Percentiles rank a stretch among this genome's conserved stretches.
These are phyloP conservation scores for Drosophila parthenogenetica DNA, from an alignment of 2,888 invertebrate species.

Conservation along the genomic window DNA sequence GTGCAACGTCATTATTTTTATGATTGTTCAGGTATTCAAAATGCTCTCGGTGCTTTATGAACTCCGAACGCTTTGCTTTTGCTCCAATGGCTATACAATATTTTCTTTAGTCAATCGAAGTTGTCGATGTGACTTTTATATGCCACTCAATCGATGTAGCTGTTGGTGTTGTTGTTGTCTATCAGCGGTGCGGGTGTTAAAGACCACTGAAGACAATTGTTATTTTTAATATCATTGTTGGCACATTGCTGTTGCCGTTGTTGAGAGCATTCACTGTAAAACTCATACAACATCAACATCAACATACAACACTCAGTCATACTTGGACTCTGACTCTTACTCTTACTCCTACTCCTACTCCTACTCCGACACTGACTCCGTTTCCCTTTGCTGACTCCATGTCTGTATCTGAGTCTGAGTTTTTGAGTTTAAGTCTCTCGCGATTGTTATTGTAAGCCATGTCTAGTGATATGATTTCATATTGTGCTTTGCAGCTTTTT, in stretches of 20 bases:
- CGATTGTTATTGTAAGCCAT: slow-evolving; percentile 79
- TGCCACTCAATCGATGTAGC: slow-evolving; percentile 69
- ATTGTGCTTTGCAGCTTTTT: slow-evolving; percentile 68
- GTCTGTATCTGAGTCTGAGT: slow-evolving; percentile 20
- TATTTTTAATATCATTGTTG: slow-evolving; percentile 79
- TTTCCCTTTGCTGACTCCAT: not conserved
- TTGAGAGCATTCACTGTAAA: slow-evolving; percentile 67
- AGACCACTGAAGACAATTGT: slow-evolving; percentile 81
- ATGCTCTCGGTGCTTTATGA: slow-evolving; percentile 72
- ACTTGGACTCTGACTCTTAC: slow-evolving; percentile 61
- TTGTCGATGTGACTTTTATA: slow-evolving; percentile 78
- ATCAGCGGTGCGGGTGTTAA: slow-evolving; percentile 82
- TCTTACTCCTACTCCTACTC: slow-evolving; percentile 18
- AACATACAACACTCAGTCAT: slow-evolving; percentile 72
- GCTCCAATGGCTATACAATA: slow-evolving; percentile 61
- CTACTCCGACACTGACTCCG: slow-evolving; percentile 5
- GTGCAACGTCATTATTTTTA: slow-evolving; percentile 84
- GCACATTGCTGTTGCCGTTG: slow-evolving; percentile 61
- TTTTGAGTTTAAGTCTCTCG: slow-evolving; percentile 26
- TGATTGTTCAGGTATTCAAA: slow-evolving; percentile 82
- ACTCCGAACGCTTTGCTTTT: slow-evolving; percentile 39
- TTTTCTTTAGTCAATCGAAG: slow-evolving; percentile 80
- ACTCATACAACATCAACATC: slow-evolving; percentile 61
- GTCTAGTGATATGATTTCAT: slow-evolving; percentile 82
- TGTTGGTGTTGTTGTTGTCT: slow-evolving; percentile 68